Evolutionary conservation across 1,140 invertebrate genomes (phyloP), one percentile per base, ranked within the genome.

Genomic region (Probaryconus sp.): DNA sequence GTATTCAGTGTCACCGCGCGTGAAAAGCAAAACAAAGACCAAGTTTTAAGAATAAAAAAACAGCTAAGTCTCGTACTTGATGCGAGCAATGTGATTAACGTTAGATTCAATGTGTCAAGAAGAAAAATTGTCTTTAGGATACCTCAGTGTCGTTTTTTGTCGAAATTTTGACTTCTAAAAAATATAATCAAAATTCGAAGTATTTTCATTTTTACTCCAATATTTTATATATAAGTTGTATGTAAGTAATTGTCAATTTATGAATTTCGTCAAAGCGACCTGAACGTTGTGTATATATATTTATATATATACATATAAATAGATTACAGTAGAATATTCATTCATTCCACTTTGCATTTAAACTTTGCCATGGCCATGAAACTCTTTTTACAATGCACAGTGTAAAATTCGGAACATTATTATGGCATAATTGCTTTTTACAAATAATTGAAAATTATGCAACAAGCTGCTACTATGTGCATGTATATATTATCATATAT

Each of bases 1-100:
- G 10, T 92, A 94, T 82, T 91, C 91, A 5, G 85, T 87, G 13
- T 90, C 90, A 7, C 83, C 88, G 3, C 81, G 85, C 18, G 79
- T 88, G n/a, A 87, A 81, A 31, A 81, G 26, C 16, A 84, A 84
- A 61, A 61, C 42, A 10, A 83, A 82, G 47, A 18, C 45, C 1
- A 83, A 78, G 28, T 81, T 80, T 75, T 85, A 79, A 83, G 10
- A 35, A 37, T 24, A 37, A 40, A 1, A 28, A 17, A 20, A 35
- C 33, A 31, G 2, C 17, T 11, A 11, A 26, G 38, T 28, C 45
- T 61, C 26, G 24, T 42, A 61, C 14, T 11, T 1, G n/a, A 14
- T 51, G 16, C 33, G 24, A 56, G 31, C 7, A 5, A 43, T 60
- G 45, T 51, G 64, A 68, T 68, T 55, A 51, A 58, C 48, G 38